Evolutionary conservation across 1,140 invertebrate species (phyloP), one percentile per base, ranked within the genome.

Genomic region (Schlechtendalia chinensis): DNA sequence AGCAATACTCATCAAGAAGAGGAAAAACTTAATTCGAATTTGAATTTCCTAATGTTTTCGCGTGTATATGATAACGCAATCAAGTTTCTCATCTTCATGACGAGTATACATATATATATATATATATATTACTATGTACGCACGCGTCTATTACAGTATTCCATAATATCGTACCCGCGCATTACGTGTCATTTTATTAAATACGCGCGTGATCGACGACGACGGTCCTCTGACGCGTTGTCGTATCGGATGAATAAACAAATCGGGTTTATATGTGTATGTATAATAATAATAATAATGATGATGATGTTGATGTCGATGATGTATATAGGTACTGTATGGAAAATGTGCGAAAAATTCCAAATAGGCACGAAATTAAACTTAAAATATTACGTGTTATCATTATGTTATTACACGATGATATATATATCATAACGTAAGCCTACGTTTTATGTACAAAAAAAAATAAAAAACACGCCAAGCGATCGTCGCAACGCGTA

Each of bases 41-140:
- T 6, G 58, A 75, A 32, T 12, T 77, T 45, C n/a, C 54, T 39
- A 77, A 69, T n/a, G n/a, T n/a, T n/a, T n/a, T n/a, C n/a, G n/a
- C n/a, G n/a, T n/a, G n/a, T n/a, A n/a, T n/a, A n/a, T n/a, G n/a
- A n/a, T 11, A 6, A 63, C 45, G 47, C 19, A 61, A 63, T 63
- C 75, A 79, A 79, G 75, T 79, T 79, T 79, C 45, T 79, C 75
- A 79, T 79, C 75, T 79, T 79, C 75, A 79, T 79, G 75, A 79
- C 39, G 59, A 79, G 75, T 79, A 50, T 50, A 50, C 32, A 47
- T n/a, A 45, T 10, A 5, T 39, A 45, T 16, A 67, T 45, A n/a
- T 22, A 45, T 12, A 32, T 63, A 67, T 63, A 32, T 17, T 45
- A 61, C n/a, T n/a, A n/a, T n/a, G 39, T n/a, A 22, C n/a, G 39